Evolutionary conservation across 2,797 vertebrate species (phyloP), one percentile per base, ranked within the genome.

Genomic region (Pipistrellus pipistrellus): DNA sequence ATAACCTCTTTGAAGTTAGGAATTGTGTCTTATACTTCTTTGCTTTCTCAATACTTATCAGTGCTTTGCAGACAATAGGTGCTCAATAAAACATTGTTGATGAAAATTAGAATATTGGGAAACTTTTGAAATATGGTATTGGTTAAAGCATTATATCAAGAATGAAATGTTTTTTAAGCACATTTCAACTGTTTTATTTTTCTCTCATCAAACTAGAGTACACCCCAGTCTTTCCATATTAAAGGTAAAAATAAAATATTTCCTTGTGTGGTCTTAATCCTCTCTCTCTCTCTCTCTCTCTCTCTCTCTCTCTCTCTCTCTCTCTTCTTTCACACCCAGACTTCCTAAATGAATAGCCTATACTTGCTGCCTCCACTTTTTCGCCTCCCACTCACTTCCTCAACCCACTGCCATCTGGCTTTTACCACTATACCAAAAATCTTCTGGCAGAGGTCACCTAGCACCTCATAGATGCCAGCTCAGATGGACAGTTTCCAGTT

Each of bases 381-480:
- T 85, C 82, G 92, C 95, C 95, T 96, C 95, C 95, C 90, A 94
- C 96, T 93, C 86, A 96, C 83, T 97, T 97, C 96, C 92, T 95
- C 96, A 96, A 85, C 96, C 95, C 95, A 96, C 96, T 89, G 72
- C 96, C 96, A 97, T 96, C 96, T 97, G 97, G 86, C 48, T 96
- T 93, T 86, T 51, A 92, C 88, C 95, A 96, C 48, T 80, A 84
- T 85, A 95, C 80, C 94, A 96, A 95, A 93, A 97, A 90, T 95
- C 92, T 96, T 81, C 91, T 97, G 94, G 96, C 95, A 81, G 93
- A 96, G 97, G 96, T 97, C 97, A 97, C 88, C 83, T 92, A 88
- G 68, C 86, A 94, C 88, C 84, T 93, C 86, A 64, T 51, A 68
- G 80, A 95, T 96, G 94, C 92, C 96, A 96, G 92, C 78, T 95